Evolutionary conservation across 1,140 invertebrate species (phyloP).

Genomic region (Ectropis grisescens): DNA sequence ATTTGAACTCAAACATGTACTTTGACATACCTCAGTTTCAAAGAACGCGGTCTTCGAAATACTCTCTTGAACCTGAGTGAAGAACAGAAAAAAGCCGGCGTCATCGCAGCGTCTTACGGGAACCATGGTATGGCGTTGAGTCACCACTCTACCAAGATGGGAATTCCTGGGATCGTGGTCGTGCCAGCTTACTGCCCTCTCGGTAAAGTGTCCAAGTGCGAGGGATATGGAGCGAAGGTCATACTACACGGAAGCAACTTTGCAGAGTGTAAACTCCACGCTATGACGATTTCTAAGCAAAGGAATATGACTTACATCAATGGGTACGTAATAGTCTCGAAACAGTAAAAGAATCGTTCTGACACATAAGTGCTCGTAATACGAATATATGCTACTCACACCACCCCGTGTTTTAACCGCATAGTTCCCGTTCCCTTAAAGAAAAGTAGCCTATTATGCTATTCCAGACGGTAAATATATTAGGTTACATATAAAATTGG

Average conservation of each 20-base stretch:
- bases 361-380: too few species aligned
- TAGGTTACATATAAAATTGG: too few species aligned
- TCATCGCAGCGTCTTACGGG: slow-evolving; percentile 91
- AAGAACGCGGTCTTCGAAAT: slow-evolving; percentile 90
- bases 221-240: slow-evolving; percentile 83
- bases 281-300: slow-evolving; percentile 79
- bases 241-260: slow-evolving; percentile 85
- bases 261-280: slow-evolving; percentile 81
- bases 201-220: slow-evolving; percentile 89
- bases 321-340: slow-evolving; percentile 67
- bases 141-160: slow-evolving; percentile 84
- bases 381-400: too few species aligned
- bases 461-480: too few species aligned
- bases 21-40: too few species aligned
- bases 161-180: slow-evolving; percentile 88
- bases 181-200: slow-evolving; percentile 89
- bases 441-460: too few species aligned
- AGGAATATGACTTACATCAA: slow-evolving; percentile 83
- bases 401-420: too few species aligned
- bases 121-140: slow-evolving; percentile 88
- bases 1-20: too few species aligned
- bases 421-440: too few species aligned
- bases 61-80: slow-evolving; percentile 79
- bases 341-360: too few species aligned
- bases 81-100: slow-evolving; percentile 80